Base-by-base conservation (phyloP, 1,140 invertebrate species). In the Hypsibius dujardini region DNA sequence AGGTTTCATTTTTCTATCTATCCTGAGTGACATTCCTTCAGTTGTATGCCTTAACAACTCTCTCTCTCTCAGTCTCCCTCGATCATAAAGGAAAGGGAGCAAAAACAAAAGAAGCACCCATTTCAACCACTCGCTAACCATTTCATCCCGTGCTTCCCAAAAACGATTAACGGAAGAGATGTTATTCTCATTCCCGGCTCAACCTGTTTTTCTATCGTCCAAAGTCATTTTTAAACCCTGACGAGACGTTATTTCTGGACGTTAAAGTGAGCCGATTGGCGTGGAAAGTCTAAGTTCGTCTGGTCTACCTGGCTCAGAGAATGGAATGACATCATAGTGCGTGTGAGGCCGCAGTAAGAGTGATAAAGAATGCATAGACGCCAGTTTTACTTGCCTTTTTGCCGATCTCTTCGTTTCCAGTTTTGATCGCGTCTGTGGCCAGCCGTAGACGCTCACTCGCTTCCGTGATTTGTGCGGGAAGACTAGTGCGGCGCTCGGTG, bases 401-500 rank as follows among this genome's bases (percentile, higher is more conserved):
- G 3, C 3, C 12, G 42, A 67, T 12, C 3, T 67, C 62, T 15
- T 67, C 62, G 12, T 67, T 12, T 12, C 12, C 12, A 7, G 7
- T 12, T 7, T 45, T 12, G 42, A 67, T 3, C 12, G 12, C 42
- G 42, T 67, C 62, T 7, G 12, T 15, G 12, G 62, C 62, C 12
- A 67, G 7, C 12, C 12, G 72, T n/a, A 79, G 76, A 46, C 77
- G 76, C 50, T 76, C 74, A 71, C 75, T 76, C 1, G 77, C 69
- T 45, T 74, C 70, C 12, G 74, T 72, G 2, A 79, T 69, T n/a
- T 78, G 76, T 14, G 60, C 70, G 69, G 78, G 75, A 46, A 78
- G 76, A 69, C 76, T 76, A 70, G 76, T 78, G 1, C 76, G 72
- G 47, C 75, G 74, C 46, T 76, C 74, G 69, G 78, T 76, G 45